phyloP scores from a whole-genome alignment of 1,140 invertebrate species.

The Neomicropteryx cornuta region DNA sequence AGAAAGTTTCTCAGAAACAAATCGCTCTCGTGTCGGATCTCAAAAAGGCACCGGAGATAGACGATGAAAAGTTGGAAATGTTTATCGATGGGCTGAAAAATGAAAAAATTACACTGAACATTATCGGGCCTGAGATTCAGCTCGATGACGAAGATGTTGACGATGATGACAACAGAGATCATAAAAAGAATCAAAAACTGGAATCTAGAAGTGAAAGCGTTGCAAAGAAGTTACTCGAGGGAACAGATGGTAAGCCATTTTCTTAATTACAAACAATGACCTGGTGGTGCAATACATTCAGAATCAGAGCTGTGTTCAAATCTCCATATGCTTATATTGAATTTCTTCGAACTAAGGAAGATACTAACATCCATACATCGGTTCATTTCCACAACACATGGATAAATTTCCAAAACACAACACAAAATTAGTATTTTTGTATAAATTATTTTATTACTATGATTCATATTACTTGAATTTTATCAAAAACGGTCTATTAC shows the following conservation, averaged over 20 bases:
- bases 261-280: no score
- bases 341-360: no score
- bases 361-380: no score
- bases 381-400: no score
- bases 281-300: no score
- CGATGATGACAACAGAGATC: conserved; percentile 17
- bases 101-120: conserved; percentile 27
- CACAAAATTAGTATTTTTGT: no score
- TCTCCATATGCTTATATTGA: no score
- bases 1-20: conserved; percentile 26
- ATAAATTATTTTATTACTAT: no score
- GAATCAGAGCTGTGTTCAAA: no score
- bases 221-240: conserved; percentile 24
- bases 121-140: conserved; percentile 29
- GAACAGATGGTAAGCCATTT: conserved; percentile 28
- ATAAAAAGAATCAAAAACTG: conserved; percentile 9
- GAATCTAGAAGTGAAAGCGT: conserved; percentile 8
- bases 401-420: no score
- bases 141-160: conserved; percentile 11
- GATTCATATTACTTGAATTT: no score
- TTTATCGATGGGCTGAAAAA: conserved; percentile 26
- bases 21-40: conserved; percentile 37
- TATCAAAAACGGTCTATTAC: no score
- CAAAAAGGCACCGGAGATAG: conserved; percentile 18
- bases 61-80: conserved; percentile 17